Evolutionary conservation across 37 sponge, comb jelly and placozoan species (phyloP).

Genomic region (Lycopodina hypogea): DNA sequence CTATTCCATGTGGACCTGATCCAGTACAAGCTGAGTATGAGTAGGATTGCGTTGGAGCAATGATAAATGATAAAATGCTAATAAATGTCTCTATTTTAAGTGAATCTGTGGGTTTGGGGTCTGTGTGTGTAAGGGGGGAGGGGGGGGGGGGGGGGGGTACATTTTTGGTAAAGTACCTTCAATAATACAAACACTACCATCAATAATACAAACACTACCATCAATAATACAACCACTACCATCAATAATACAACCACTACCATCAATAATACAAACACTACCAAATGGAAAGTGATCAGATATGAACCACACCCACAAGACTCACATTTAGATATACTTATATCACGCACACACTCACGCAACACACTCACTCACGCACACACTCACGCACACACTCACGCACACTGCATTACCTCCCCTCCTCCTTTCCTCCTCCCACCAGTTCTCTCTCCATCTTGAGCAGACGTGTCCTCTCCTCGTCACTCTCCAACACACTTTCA

Average conservation of each 20-base stretch:
- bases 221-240: neutral
- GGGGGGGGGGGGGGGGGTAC: neutral
- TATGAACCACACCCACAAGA: neutral
- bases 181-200: neutral
- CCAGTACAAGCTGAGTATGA: no score
- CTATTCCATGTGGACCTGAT: no score
- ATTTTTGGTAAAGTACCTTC: neutral
- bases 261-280: no score
- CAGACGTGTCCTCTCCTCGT: constrained; percentile 63
- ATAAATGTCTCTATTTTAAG: no score
- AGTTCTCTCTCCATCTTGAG: constrained; percentile 21
- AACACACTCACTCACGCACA: no score
- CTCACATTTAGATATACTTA: no score
- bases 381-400: neutral
- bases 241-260: neutral
- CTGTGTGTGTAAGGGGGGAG: no score
- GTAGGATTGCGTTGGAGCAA: no score
- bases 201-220: neutral
- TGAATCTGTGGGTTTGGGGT: no score
- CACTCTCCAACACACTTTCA: constrained; percentile 82
- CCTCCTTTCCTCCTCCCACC: neutral
- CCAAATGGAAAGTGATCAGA: no score
- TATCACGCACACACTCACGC: no score
- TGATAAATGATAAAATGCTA: no score
- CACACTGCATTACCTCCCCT: neutral